phyloP scores from a whole-genome alignment of 2,888 invertebrate species.

The Diloba caeruleocephala region DNA sequence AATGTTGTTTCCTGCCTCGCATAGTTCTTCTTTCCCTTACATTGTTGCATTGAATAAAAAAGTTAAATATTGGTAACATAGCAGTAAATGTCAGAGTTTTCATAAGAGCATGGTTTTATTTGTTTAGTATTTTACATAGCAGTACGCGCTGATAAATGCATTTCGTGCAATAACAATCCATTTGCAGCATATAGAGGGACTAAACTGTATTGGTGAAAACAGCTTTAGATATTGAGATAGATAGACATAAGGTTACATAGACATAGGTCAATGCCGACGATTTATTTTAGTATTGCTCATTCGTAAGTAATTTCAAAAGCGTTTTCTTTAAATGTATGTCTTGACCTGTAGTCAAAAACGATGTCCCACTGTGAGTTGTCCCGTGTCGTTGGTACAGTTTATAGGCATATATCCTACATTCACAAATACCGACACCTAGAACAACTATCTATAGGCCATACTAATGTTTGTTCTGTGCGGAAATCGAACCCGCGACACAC shows the following conservation, averaged over 20 bases:
- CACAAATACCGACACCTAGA: no score
- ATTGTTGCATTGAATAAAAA: background rate
- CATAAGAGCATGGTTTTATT: background rate
- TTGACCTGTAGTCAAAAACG: no score
- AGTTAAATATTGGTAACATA: background rate
- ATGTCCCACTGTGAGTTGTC: no score
- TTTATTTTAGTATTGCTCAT: slow-evolving; percentile 29
- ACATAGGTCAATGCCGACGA: slow-evolving; percentile 50
- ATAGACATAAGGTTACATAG: slow-evolving; percentile 50
- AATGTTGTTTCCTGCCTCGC: background rate
- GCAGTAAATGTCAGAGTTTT: background rate
- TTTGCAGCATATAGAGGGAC: slow-evolving; percentile 14
- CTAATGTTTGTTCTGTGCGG: no score
- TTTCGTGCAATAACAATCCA: slow-evolving; percentile 11
- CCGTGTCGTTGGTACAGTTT: no score
- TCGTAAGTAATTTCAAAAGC: slow-evolving; percentile 10
- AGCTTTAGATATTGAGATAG: slow-evolving; percentile 24
- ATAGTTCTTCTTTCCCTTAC: background rate
- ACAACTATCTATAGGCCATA: no score
- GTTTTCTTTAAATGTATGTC: slow-evolving; percentile 10
- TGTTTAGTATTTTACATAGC: background rate
- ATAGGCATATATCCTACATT: no score
- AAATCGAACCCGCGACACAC: no score
- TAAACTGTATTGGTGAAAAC: slow-evolving; percentile 7
- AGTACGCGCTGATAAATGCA: slow-evolving; percentile 2